phyloP scores from a whole-genome alignment of 2,797 vertebrate species.

The Dromococcyx pavoninus region DNA sequence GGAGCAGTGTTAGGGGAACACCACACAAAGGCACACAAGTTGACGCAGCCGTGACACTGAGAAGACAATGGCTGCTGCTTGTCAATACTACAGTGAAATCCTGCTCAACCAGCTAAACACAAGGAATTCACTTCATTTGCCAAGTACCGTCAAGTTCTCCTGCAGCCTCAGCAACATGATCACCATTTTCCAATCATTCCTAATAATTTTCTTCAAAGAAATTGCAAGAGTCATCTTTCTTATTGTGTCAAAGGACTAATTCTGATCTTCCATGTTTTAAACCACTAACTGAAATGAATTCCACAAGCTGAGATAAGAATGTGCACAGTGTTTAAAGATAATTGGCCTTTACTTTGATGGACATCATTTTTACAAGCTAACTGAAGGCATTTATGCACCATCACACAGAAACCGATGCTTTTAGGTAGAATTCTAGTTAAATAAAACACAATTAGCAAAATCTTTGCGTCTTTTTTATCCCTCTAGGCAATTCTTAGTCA shows the following conservation, averaged over 20 bases:
- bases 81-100: accelerated
- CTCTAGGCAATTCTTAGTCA: neutral
- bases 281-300: neutral
- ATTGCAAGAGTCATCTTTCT: neutral
- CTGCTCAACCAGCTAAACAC: neutral
- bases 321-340: neutral
- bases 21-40: neutral
- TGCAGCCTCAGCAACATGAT: neutral
- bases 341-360: neutral
- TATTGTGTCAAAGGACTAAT: neutral
- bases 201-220: neutral
- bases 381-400: neutral
- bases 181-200: neutral
- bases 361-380: neutral
- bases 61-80: neutral
- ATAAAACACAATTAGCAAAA: neutral
- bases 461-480: neutral
- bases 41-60: neutral
- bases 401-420: neutral
- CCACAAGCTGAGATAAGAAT: neutral
- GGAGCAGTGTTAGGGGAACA: neutral
- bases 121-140: no score
- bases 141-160: neutral
- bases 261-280: neutral
- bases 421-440: neutral